These are phyloP conservation scores for Noctua janthe DNA, from an alignment of 2,888 invertebrate species.

Conservation along the genomic window DNA sequence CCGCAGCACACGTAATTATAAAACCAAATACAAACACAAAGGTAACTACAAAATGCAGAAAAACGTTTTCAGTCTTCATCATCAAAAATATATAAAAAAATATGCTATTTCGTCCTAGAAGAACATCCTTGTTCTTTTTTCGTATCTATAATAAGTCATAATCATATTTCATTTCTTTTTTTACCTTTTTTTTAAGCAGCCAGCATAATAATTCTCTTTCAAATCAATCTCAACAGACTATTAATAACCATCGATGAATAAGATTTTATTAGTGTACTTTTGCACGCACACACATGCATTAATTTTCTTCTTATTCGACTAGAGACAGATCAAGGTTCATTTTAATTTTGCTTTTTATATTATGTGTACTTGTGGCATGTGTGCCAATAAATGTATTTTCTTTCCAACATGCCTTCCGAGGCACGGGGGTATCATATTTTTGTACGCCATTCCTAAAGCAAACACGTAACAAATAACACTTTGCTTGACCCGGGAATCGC, in stretches of 20 bases:
- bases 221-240: neutral
- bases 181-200: constrained; percentile 52
- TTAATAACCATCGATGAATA: neutral
- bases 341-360: too few species aligned
- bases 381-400: too few species aligned
- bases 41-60: constrained; percentile 73
- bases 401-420: too few species aligned
- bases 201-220: constrained; percentile 38
- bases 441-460: too few species aligned
- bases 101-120: constrained; percentile 50
- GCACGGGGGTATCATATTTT: too few species aligned
- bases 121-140: constrained; percentile 76
- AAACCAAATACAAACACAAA: constrained; percentile 72
- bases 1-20: constrained; percentile 71
- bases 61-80: constrained; percentile 72
- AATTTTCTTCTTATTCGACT: too few species aligned
- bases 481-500: too few species aligned
- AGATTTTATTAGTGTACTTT: neutral
- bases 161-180: constrained; percentile 53
- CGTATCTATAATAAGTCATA: constrained; percentile 69
- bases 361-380: too few species aligned
- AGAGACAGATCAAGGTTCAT: too few species aligned
- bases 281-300: too few species aligned
- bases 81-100: constrained; percentile 44
- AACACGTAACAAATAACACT: too few species aligned